Evolutionary conservation across 2,888 invertebrate genomes (phyloP).

Genomic region (Ischnura elegans): DNA sequence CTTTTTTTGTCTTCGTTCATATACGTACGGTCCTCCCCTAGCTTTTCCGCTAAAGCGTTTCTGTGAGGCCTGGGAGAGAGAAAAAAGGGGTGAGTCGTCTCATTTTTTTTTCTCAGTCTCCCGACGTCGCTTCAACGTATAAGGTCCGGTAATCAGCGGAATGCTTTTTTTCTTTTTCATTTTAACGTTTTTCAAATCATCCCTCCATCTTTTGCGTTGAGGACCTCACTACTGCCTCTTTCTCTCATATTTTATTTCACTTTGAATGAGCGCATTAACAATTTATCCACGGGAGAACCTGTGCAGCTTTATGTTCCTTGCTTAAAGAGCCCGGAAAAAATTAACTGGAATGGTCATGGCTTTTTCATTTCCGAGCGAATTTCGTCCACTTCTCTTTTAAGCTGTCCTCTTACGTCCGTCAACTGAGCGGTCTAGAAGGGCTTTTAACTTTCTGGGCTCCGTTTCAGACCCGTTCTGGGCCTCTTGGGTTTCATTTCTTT

Average conservation of each 20-base stretch:
- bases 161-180: not conserved
- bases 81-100: not conserved
- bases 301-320: not conserved
- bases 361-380: not conserved
- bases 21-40: not conserved
- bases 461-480: not conserved
- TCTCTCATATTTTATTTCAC: not conserved
- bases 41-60: not conserved
- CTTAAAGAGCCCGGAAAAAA: not conserved
- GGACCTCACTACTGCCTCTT: not conserved
- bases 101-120: too few species aligned
- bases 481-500: not conserved
- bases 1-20: not conserved
- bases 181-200: too few species aligned
- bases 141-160: not conserved
- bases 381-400: not conserved
- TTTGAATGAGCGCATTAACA: slow-evolving; percentile 26
- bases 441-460: not conserved
- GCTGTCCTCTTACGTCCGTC: not conserved
- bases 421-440: not conserved
- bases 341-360: not conserved
- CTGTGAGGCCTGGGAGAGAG: not conserved
- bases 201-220: not conserved
- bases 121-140: not conserved
- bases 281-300: not conserved